Base-by-base conservation (phyloP, 2,888 invertebrate genomes). In the Perdita meconis region DNA sequence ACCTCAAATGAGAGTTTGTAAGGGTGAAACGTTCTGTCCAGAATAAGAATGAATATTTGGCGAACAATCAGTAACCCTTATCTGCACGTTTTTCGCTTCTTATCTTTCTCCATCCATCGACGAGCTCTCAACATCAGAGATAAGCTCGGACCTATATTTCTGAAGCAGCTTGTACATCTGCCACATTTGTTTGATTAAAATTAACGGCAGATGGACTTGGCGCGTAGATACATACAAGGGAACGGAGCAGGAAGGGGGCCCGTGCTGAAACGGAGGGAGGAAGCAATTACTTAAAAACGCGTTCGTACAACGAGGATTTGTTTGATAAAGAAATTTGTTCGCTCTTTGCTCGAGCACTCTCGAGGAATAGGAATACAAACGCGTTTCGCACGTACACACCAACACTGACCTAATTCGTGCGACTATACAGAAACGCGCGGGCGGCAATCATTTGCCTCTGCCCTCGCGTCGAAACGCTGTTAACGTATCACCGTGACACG, bases 221-320 rank as follows among this genome's bases (percentile, higher is more conserved):
- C 22, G 22, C 22, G 22, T 47, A 22, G 47, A 19, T 47, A 12
- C 47, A 10, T 8, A 19, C 24, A 13, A 12, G 5, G 42, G 36
- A 5, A 1, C 10, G 59, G 30, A n/a, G 13, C 19, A 26, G 19
- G 34, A 16, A 44, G 60, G 16, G 26, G 51, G 44, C 36, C n/a
- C n/a, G n/a, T n/a, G 30, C 3, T 30, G 30, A 26, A 24, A 16
- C 10, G 30, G 38, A 44, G n/a, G 26, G 51, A 42, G 55, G 34
- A 73, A 75, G 75, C 59, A 75, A 75, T 75, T 73, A 73, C 74
- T 75, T 75, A 73, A 75, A 65, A 73, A 75, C 75, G 51, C 74
- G 34, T 60, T 40, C 24, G 55, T 24, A 50, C 13, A 60, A 74
- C 73, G 47, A 75, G 59, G 59, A 75, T 73, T 75, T 55, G 75